Conservation (phyloP, 2,797 vertebrate species). For the Adelosebastes latens region DNA sequence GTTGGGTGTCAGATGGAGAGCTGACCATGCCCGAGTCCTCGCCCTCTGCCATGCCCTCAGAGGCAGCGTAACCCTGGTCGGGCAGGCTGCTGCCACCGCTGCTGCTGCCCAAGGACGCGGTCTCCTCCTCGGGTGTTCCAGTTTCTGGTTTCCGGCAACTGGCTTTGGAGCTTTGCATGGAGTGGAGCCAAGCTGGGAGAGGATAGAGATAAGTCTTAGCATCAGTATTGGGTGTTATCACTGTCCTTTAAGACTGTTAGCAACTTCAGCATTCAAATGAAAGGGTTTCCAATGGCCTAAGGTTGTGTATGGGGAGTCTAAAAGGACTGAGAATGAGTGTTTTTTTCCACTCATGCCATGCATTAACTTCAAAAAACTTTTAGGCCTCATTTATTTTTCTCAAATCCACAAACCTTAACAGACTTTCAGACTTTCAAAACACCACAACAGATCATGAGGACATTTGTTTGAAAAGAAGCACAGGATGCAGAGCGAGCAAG, state of each 20-base stretch:
- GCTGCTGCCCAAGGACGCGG: constrained; percentile 71
- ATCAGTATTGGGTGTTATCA: background rate
- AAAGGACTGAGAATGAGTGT: background rate
- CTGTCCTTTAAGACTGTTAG: constrained; percentile 7
- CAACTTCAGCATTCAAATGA: background rate
- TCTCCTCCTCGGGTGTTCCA: constrained; percentile 73
- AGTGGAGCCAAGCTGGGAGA: constrained; percentile 78
- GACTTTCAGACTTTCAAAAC: background rate
- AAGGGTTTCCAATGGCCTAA: background rate
- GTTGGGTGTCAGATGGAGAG: constrained; percentile 87
- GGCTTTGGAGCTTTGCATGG: constrained; percentile 37
- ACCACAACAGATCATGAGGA: constrained; percentile 3
- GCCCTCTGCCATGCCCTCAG: constrained; percentile 79
- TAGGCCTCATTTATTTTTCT: background rate
- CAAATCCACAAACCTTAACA: constrained; percentile 3
- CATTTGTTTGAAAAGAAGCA: constrained; percentile 25
- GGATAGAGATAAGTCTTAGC: constrained; percentile 2
- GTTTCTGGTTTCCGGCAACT: constrained; percentile 47
- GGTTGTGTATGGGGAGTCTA: background rate
- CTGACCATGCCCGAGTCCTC: constrained; percentile 83
- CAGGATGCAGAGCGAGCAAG: constrained; percentile 15
- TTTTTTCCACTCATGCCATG: constrained; percentile 2
- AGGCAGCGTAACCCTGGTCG: constrained; percentile 82
- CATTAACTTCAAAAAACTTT: background rate
- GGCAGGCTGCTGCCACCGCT: constrained; percentile 76